Conservation (phyloP, 1,140 invertebrate genomes). For the Drosophila watanabei region DNA sequence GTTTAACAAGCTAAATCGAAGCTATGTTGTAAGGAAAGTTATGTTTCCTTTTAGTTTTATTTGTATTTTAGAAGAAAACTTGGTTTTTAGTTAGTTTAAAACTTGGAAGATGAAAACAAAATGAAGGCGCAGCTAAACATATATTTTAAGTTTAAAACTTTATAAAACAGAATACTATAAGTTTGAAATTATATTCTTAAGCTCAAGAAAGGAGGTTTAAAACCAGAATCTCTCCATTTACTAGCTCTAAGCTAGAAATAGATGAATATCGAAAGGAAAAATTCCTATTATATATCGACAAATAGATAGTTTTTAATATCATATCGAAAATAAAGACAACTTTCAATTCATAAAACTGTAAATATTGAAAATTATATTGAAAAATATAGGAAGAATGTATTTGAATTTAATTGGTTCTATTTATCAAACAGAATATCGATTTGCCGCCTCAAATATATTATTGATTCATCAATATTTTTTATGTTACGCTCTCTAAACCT, state of each 20-base stretch:
- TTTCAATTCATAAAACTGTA: no score
- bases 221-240: neutral
- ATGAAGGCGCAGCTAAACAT: neutral
- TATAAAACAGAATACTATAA: neutral
- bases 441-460: no score
- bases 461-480: neutral
- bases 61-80: neutral
- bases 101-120: neutral
- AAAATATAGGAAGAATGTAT: neutral
- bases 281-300: no score
- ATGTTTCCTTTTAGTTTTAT: neutral
- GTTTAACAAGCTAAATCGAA: neutral
- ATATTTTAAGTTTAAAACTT: no score
- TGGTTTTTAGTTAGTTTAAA: neutral
- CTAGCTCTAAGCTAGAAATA: no score
- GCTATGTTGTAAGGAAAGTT: neutral
- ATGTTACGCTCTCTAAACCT: neutral
- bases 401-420: no score
- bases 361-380: no score
- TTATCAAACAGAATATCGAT: no score
- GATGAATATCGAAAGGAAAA: no score
- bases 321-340: no score
- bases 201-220: neutral
- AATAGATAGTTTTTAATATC: no score
- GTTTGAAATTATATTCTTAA: neutral